A percentile compares a stretch with the other conserved stretches of the same genome.
Evolutionary conservation across 1,140 invertebrate species (phyloP).

Genomic region (Adelges cooleyi): DNA sequence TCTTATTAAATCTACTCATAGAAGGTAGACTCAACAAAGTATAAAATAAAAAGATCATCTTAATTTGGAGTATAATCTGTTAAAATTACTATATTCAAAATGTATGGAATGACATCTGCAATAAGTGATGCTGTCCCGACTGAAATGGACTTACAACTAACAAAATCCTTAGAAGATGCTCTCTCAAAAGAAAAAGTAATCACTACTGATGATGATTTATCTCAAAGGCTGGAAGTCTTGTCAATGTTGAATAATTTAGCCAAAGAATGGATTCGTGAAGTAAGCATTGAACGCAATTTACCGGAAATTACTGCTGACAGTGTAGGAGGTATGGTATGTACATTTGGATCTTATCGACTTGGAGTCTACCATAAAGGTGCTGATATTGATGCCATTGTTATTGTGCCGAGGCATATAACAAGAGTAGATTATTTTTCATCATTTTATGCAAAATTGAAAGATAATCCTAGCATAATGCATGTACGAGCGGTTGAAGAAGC

Average conservation of each 20-base stretch:
- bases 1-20: too few relatives aligned
- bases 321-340: conserved; percentile 96
- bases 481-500: conserved; percentile 90
- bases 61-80: conserved; percentile 2
- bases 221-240: conserved; percentile 62
- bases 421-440: conserved; percentile 88
- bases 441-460: conserved; percentile 83
- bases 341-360: conserved; percentile 90
- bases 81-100: conserved; percentile 34
- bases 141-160: conserved; percentile 67
- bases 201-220: conserved; percentile 80
- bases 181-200: conserved; percentile 82
- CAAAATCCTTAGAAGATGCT: conserved; percentile 68
- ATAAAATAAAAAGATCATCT: neutral
- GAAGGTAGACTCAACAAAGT: neutral
- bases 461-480: conserved; percentile 76
- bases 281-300: conserved; percentile 76
- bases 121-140: conserved; percentile 82
- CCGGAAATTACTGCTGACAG: conserved; percentile 70
- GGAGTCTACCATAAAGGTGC: conserved; percentile 93
- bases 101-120: conserved; percentile 83
- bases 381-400: conserved; percentile 97
- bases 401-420: conserved; percentile 90
- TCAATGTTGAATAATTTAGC: conserved; percentile 79
- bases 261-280: conserved; percentile 81